Evolutionary conservation across 2,797 vertebrate species (phyloP), one percentile per base, ranked within the genome.

Genomic region (Dryobates pubescens): DNA sequence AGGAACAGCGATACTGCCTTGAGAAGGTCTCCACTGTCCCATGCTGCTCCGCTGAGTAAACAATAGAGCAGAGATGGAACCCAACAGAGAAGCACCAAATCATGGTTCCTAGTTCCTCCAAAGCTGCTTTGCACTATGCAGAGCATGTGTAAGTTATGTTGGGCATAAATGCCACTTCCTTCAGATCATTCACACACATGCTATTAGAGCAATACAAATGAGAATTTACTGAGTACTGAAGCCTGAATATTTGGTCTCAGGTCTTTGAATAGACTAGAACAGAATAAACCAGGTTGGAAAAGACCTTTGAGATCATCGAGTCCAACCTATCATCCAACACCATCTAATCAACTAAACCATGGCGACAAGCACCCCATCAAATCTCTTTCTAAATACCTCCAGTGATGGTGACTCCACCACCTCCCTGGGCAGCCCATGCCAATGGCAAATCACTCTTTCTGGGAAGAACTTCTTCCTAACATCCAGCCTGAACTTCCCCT

Each of bases 91-190:
- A 89, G 56, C 9, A 88, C 5, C 24, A 82, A 73, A 75, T 63
- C 24, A 27, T 59, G 7, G 9, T 45, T 77, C 32, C 32, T 38
- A 26, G 32, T 65, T 57, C 51, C 43, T 83, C 67, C 56, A 78
- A 53, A 85, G 43, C 9, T 73, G 20, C 38, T 84, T 49, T 62
- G 74, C 34, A 47, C 58, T 23, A 59, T 2, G 3, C 47, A 77
- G 43, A 51, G 62, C 24, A 61, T 0, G 1, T 77, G 23, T 7
- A 27, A 62, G 7, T 10, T 75, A 67, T 0, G 3, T 16, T 56
- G 16, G 38, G 47, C 17, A 75, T 62, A 63, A 79, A 9, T 3
- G 2, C 6, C 3, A 0, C 56, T 83, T 53, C 17, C 18, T 61
- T 69, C 79, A 67, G 29, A 49, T n/a, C 29, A 69, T 26, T 49